A percentile compares a stretch with the other conserved stretches of the same genome.
phyloP scores from a whole-genome alignment of 2,888 invertebrate genomes.

The Crossocerus cetratus region DNA sequence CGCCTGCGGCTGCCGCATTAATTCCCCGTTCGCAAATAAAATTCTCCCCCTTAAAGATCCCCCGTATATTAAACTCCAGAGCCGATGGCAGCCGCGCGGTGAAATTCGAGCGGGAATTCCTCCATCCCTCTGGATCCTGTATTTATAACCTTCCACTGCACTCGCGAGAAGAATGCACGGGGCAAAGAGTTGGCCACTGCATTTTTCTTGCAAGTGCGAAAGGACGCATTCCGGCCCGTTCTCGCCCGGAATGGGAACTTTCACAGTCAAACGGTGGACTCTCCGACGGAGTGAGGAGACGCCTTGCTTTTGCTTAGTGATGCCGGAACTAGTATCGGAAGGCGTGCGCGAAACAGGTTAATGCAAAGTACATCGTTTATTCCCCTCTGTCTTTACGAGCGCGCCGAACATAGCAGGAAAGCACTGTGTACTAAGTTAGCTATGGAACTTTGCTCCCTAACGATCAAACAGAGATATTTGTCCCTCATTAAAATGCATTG shows the following conservation, averaged over 20 bases:
- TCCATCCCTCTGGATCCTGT: neutral
- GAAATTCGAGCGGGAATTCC: neutral
- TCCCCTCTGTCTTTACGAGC: slow-evolving; percentile 20
- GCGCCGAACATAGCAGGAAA: too few relatives aligned
- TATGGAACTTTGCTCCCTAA: too few relatives aligned
- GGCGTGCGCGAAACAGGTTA: slow-evolving; percentile 45
- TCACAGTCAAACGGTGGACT: slow-evolving; percentile 40
- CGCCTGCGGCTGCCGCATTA: too few relatives aligned
- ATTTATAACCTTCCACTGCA: too few relatives aligned
- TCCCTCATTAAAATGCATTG: too few relatives aligned
- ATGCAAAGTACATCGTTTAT: slow-evolving; percentile 49
- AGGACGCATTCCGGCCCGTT: neutral
- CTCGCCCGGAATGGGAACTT: slow-evolving; percentile 15
- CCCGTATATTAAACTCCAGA: too few relatives aligned
- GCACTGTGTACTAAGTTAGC: too few relatives aligned
- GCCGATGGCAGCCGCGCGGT: too few relatives aligned
- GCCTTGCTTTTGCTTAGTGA: neutral
- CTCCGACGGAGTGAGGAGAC: slow-evolving; percentile 29
- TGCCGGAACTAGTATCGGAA: slow-evolving; percentile 16
- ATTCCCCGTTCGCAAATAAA: too few relatives aligned
- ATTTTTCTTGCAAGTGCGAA: neutral
- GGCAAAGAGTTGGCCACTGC: slow-evolving; percentile 1
- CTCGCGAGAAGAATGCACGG: neutral
- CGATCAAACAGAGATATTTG: too few relatives aligned
- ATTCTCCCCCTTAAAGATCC: too few relatives aligned